Evolutionary conservation across 2,113 vertebrate species (phyloP).

Genomic region (Microtus pennsylvanicus): DNA sequence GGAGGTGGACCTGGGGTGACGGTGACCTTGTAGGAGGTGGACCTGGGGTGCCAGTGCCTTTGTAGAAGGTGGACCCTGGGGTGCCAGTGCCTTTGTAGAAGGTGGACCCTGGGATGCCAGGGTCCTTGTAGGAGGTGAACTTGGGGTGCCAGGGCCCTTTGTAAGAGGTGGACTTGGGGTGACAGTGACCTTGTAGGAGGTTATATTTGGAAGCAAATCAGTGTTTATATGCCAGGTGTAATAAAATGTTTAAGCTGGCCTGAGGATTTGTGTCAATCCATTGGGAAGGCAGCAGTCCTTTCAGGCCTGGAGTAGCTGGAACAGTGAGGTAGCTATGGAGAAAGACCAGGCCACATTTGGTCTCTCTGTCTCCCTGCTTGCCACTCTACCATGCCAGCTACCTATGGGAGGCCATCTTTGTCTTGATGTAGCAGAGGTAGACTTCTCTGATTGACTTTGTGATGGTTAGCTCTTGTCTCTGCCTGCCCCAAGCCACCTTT

Average conservation of each 20-base stretch:
- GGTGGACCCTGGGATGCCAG: too few species aligned
- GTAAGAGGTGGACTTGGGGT: too few species aligned
- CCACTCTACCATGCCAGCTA: too few species aligned
- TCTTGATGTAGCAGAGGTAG: not conserved
- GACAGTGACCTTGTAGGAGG: not conserved
- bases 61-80: too few species aligned
- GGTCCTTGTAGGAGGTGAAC: too few species aligned
- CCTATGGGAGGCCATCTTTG: not conserved
- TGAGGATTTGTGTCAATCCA: not conserved
- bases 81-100: too few species aligned
- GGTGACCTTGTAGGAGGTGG: too few species aligned
- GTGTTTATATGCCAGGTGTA: not conserved
- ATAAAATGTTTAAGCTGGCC: not conserved
- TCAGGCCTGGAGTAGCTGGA: not conserved
- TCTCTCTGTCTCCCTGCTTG: not conserved
- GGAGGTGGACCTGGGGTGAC: too few species aligned
- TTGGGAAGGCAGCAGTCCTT: not conserved
- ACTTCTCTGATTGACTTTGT: not conserved
- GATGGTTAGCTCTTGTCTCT: not conserved
- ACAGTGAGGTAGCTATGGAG: not conserved
- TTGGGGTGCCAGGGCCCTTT: too few species aligned
- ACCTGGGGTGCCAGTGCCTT: too few species aligned
- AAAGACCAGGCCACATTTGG: not conserved
- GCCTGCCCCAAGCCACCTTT: not conserved
- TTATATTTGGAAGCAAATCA: not conserved